phyloP scores from a whole-genome alignment of 2,888 invertebrate genomes.

The Stegana nigrithorax region DNA sequence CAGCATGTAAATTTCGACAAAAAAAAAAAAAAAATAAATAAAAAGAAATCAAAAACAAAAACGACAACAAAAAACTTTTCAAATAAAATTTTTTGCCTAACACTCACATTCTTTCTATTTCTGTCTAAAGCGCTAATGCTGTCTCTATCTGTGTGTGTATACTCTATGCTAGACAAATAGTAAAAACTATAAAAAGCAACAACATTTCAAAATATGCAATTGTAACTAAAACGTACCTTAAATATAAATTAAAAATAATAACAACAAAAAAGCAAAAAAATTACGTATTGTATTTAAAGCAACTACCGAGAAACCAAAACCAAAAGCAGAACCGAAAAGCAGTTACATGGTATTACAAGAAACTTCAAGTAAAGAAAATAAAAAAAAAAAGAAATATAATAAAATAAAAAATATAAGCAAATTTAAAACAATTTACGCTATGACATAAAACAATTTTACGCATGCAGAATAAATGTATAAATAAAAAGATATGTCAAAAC shows the following conservation, averaged over 20 bases:
- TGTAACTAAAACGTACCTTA: conserved; percentile 50
- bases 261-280: not conserved
- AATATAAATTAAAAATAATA: conserved; percentile 18
- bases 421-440: conserved; percentile 54
- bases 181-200: conserved; percentile 3
- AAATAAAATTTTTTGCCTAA: not conserved
- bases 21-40: not conserved
- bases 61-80: not conserved
- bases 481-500: conserved; percentile 20
- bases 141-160: not conserved
- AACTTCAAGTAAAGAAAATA: not conserved
- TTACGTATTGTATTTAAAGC: conserved; percentile 39
- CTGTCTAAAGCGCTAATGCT: not conserved
- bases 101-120: not conserved
- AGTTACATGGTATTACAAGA: not conserved
- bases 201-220: conserved; percentile 30
- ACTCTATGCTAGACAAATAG: conserved; percentile 29
- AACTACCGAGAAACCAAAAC: conserved; percentile 46
- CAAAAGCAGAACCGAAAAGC: conserved; percentile 31
- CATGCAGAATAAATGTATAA: conserved; percentile 60
- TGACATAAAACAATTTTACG: conserved; percentile 52
- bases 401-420: conserved; percentile 33
- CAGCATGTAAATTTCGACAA: too few species aligned
- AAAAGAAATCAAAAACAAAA: not conserved
- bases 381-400: conserved; percentile 16